Evolutionary conservation across 1,140 invertebrate genomes (phyloP), one percentile per base, ranked within the genome.

Genomic region (Drosophila mojavensis): DNA sequence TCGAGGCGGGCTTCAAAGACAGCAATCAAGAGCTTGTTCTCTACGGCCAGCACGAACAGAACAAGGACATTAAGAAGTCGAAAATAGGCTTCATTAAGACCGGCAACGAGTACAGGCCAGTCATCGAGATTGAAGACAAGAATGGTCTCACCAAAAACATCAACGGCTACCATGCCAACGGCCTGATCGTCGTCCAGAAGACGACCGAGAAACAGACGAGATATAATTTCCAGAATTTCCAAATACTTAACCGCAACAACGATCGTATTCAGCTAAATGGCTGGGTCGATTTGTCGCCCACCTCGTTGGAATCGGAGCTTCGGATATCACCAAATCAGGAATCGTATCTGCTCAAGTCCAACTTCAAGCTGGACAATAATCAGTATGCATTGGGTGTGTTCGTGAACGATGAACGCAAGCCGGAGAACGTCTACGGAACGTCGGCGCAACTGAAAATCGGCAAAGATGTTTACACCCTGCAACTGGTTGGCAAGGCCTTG

Each of bases 91-190:
- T 96, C n/a, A 83, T 93, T 4, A 93, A 94, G 4, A 93, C 93
- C 54, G 95, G 94, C 9, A 92, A 93, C 28, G 94, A 95, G 4
- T 96, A 95, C 84, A 95, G 94, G 63, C 96, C 96, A 1, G 78
- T 96, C 1, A 91, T 97, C 17, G 95, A 96, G 79, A 96, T 84
- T 68, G 94, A 48, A 94, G 96, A 3, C 93, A 94, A 68, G 93
- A 94, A 61, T 77, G 93, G 75, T 91, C 92, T 77, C 93, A 93
- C 54, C 0, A 81, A 90, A 45, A 91, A 92, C 71, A 90, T 92
- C 26, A 93, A 94, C 56, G 91, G 93, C 0, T 94, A 94, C 33
- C 93, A 91, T n/a, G 90, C 94, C 2, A 93, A 95, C 50, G 95
- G 94, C 60, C 90, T 93, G 45, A 93, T 96, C 0, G 92, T 94